These are phyloP conservation scores for human (Homo sapiens) DNA, from an alignment of 2,113 vertebrate genomes.

Conservation along the genomic window GRCh38 chr14:26569501-26570000, in stretches of 20 bases:
- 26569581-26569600: not conserved
- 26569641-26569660: slow-evolving; percentile 26
- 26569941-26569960: not conserved
- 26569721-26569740: slow-evolving; percentile 8
- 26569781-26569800: not conserved
- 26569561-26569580: not conserved
- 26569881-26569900: not conserved
- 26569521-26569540: not conserved
- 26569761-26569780: slow-evolving; percentile 35
- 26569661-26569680: slow-evolving; percentile 26
- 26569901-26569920: not conserved
- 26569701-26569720: slow-evolving; percentile 39
- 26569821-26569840: not conserved
- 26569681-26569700: slow-evolving; percentile 44
- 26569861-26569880: slow-evolving; percentile 5
- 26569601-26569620: slow-evolving; percentile 28
- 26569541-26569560: slow-evolving; percentile 29
- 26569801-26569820: slow-evolving; percentile 28
- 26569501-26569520: not conserved
- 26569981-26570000: not conserved
- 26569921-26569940: not conserved
- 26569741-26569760: not conserved
- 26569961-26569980: not conserved
- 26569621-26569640: slow-evolving; percentile 7
- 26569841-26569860: not conserved